Conservation (phyloP, 2,113 vertebrate species). For the Paracanthobrama guichenoti region DNA sequence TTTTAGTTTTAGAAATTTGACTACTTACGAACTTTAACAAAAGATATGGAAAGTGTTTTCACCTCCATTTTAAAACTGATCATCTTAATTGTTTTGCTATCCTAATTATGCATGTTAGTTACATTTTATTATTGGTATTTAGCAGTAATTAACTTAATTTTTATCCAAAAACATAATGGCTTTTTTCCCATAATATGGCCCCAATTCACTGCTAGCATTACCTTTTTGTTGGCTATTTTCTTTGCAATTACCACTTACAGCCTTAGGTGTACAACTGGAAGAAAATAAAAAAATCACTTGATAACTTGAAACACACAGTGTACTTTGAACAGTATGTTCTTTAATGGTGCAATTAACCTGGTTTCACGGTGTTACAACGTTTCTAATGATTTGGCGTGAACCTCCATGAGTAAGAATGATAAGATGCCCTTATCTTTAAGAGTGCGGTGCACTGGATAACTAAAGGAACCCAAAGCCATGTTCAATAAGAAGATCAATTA, state of each 20-base stretch:
- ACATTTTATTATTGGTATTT: not conserved
- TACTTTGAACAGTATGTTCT: constrained; percentile 33
- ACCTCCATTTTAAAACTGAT: not conserved
- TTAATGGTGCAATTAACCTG: constrained; percentile 67
- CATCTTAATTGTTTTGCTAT: not conserved
- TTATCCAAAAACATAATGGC: not conserved
- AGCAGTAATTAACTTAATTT: not conserved
- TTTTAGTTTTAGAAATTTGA: too few relatives aligned
- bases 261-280: not conserved
- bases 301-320: not conserved
- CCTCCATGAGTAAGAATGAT: constrained; percentile 58
- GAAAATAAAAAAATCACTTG: not conserved
- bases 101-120: not conserved
- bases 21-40: not conserved
- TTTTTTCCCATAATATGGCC: not conserved
- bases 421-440: constrained; percentile 70
- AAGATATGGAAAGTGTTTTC: not conserved
- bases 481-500: constrained; percentile 79
- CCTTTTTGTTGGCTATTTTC: not conserved
- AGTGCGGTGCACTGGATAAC: constrained; percentile 70
- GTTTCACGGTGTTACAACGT: constrained; percentile 57
- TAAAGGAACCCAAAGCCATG: constrained; percentile 70
- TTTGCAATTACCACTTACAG: not conserved
- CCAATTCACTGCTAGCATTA: not conserved
- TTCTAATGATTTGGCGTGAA: constrained; percentile 60